Evolutionary conservation across 2,888 invertebrate species (phyloP).

Genomic region (Athrips mouffetella): DNA sequence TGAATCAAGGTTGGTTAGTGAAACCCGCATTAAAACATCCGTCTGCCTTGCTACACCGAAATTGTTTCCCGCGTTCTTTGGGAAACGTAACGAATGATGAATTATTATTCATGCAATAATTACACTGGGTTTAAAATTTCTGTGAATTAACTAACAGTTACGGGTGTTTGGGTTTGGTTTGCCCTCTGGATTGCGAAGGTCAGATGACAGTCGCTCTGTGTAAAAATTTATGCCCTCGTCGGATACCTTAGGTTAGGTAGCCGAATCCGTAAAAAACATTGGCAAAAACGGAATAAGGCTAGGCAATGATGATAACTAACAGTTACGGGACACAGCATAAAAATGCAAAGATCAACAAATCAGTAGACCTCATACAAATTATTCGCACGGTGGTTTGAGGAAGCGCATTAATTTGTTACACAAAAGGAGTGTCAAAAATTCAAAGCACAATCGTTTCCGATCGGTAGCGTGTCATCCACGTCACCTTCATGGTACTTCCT

Average conservation of each 20-base stretch:
- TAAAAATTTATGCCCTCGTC: too few relatives aligned
- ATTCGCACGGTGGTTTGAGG: constrained; percentile 36
- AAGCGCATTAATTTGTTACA: constrained; percentile 46
- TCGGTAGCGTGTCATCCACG: constrained; percentile 53
- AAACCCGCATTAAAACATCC: constrained; percentile 56
- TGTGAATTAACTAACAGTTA: neutral
- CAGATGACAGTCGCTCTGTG: too few relatives aligned
- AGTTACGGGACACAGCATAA: too few relatives aligned
- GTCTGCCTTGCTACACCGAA: constrained; percentile 47
- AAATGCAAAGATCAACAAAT: neutral
- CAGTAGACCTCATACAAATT: neutral
- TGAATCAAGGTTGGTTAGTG: constrained; percentile 54
- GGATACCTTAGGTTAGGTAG: too few relatives aligned
- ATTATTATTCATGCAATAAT: constrained; percentile 9
- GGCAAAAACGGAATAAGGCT: too few relatives aligned
- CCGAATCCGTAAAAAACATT: too few relatives aligned
- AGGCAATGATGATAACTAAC: too few relatives aligned
- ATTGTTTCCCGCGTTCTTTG: constrained; percentile 36
- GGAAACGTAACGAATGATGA: constrained; percentile 21
- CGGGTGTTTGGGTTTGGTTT: neutral
- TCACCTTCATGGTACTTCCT: constrained; percentile 73
- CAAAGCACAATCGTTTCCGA: constrained; percentile 72
- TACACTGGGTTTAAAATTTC: neutral
- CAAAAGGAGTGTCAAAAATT: constrained; percentile 62
- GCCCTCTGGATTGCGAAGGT: too few relatives aligned